Evolutionary conservation across 2,797 vertebrate genomes (phyloP), one percentile per base, ranked within the genome.

Genomic region (Coregonus ussuriensis): DNA sequence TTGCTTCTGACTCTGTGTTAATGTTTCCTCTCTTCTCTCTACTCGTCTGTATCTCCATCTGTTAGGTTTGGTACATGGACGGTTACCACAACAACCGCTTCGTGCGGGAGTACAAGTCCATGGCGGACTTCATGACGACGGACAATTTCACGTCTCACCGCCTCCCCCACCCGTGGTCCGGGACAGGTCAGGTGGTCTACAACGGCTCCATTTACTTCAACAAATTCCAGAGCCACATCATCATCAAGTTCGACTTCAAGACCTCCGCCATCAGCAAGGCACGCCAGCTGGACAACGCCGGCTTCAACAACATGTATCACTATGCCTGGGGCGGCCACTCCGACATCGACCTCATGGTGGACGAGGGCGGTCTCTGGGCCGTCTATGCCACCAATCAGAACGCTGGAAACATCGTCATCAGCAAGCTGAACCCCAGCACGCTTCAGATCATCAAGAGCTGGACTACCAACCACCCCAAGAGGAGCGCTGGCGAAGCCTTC

Each of bases 61-160:
- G 4, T 0, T 54, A 99, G 98, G 98, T 99, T 70, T 99, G 97
- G 96, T 99, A 99, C 92, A 99, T 99, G 98, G 98, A 99, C n/a
- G 97, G 98, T 21, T 99, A 99, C 87, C 98, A 99, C 81, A 99
- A 98, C 94, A 99, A 99, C 92, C 96, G 97, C 81, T 98, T 98
- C 0, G 97, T 99, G 63, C 95, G 97, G 0, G 98, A 99, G 88
- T 99, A 99, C 89, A 96, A 90, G 82, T 99, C 98, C 75, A 96
- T 99, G 96, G 91, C 93, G 3, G 97, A 98, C 79, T 99, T 99
- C 86, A 98, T 97, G 96, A 95, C 92, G 77, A 94, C 96, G 0
- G 98, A 99, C 91, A 99, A 99, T 83, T 99, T 99, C 93, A 99
- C 98, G 14, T 98, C 97, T 0, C 96, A 99, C 88, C 96, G 98